Base-by-base conservation (phyloP, 2,113 vertebrate genomes). In the Meriones unguiculatus region DNA sequence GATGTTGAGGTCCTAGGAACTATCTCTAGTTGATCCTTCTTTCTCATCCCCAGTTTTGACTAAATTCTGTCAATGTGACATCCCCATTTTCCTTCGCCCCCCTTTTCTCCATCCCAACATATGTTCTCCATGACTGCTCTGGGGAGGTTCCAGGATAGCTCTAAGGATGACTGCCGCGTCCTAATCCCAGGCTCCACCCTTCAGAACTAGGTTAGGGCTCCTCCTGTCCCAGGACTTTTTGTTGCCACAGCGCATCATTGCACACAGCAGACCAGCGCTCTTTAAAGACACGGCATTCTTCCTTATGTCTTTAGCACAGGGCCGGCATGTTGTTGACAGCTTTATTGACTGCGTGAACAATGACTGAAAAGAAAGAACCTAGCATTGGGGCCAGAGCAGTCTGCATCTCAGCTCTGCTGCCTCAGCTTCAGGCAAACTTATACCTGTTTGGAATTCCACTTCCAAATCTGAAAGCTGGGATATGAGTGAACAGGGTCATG, bases 381-480 rank as follows among this genome's bases (percentile, higher is more conserved):
- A 59, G 28, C 35, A 52, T 89, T 89, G 6, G 73, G 50, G 30
- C 69, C n/a, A 93, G 64, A 81, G 14, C 52, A 69, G 0, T 70
- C 57, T 67, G 54, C 24, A 52, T 81, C 90, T 80, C 85, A 78
- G 76, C 22, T 88, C 89, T 46, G 65, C 38, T 50, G 20, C 50
- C 11, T 76, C 25, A 28, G 70, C 76, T 38, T 84, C 52, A 50
- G 91, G 30, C 52, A 95, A 92, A 96, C 81, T 20, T 80, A 80
- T 84, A 32, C 46, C 50, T 64, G 11, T 78, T 75, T 73, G 59
- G 52, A 90, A 86, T 90, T 94, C 46, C 28, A 64, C 87, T 95
- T 97, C 81, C 59, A 85, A n/a, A 59, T 95, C 91, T 87, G 87
- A 93, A 90, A 72, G 17, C 70, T 38, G 59, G 82, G 82, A 38